Conservation (phyloP, 2,888 invertebrate species). For the Euplagia quadripunctaria region DNA sequence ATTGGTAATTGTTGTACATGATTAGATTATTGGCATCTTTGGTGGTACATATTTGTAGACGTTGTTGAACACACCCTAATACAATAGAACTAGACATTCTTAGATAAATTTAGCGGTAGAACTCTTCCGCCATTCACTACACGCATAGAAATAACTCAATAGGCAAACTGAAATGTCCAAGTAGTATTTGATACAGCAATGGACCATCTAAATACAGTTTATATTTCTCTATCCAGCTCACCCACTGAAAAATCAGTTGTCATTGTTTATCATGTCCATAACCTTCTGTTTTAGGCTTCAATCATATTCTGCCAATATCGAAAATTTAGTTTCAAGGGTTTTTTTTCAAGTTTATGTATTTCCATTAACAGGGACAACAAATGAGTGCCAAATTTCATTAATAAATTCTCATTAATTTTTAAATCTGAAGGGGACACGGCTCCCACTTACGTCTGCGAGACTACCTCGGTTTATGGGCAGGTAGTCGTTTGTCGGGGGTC, state of each 20-base stretch:
- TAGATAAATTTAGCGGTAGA: background rate
- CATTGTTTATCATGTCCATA: background rate
- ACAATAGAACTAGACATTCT: background rate
- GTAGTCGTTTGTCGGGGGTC: too few species aligned
- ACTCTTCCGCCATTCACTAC: background rate
- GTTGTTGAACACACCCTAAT: background rate
- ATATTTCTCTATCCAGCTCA: background rate
- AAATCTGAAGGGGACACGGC: too few species aligned
- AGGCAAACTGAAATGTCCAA: slow-evolving; percentile 1
- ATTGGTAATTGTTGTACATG: background rate
- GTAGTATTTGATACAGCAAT: background rate
- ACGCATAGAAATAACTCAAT: background rate
- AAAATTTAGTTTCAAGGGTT: background rate
- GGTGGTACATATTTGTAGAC: background rate
- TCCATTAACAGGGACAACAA: too few species aligned
- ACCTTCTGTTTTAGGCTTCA: background rate
- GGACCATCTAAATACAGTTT: background rate
- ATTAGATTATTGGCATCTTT: background rate
- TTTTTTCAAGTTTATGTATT: too few species aligned
- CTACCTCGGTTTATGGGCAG: too few species aligned
- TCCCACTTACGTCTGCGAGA: too few species aligned
- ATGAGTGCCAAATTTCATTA: too few species aligned
- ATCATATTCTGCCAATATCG: background rate
- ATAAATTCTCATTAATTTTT: too few species aligned
- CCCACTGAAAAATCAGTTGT: background rate